phyloP scores from a whole-genome alignment of 2,888 invertebrate genomes.

The Odontocolon sp. region DNA sequence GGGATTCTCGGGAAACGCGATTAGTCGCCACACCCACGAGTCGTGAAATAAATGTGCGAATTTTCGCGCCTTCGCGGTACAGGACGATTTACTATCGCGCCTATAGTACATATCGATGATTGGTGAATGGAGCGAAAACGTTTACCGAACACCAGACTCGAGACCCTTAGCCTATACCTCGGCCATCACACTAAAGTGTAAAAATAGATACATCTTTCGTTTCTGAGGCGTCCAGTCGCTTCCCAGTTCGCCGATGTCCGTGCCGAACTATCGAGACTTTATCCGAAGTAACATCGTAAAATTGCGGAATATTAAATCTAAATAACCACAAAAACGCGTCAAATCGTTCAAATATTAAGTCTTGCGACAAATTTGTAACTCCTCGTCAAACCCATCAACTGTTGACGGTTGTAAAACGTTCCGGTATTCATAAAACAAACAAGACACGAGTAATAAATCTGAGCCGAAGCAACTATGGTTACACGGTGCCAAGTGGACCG shows the following conservation, averaged over 20 bases:
- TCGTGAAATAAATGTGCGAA: not conserved
- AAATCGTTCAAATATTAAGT: not conserved
- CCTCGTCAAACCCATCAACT: not conserved
- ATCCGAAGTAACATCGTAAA: not conserved
- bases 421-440: not conserved
- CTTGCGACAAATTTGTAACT: too few species aligned
- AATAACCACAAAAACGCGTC: not conserved
- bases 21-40: not conserved
- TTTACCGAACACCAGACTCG: constrained; percentile 5
- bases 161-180: constrained; percentile 42
- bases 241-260: constrained; percentile 50
- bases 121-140: constrained; percentile 3
- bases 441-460: not conserved
- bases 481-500: not conserved
- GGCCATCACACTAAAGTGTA: constrained; percentile 44
- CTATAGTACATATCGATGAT: constrained; percentile 28
- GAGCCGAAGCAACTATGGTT: not conserved
- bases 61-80: not conserved
- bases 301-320: not conserved
- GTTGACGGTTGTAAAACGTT: not conserved
- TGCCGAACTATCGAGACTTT: constrained; percentile 22
- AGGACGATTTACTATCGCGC: not conserved
- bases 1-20: not conserved
- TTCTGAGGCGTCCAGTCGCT: constrained; percentile 53
- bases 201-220: constrained; percentile 55